Evolutionary conservation across 2,888 invertebrate genomes (phyloP), one percentile per base, ranked within the genome.

Genomic region (Pterostichus niger): DNA sequence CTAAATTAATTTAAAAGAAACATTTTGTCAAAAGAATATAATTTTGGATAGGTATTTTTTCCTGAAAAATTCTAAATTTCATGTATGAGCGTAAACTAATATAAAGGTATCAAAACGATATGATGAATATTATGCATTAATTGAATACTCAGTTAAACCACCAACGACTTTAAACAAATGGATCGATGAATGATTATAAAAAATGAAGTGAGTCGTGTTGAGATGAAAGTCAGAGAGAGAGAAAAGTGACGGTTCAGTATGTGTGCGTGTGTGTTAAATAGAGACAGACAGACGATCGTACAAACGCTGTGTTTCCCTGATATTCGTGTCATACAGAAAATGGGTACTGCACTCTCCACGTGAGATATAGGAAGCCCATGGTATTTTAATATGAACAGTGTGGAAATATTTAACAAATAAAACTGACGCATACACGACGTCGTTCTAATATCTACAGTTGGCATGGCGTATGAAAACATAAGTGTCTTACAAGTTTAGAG

Each of bases 361-460:
- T 82, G 82, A 68, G 82, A 82, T 68, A 82, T 82, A 73, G 82
- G 82, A 82, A 82, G 82, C 82, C 82, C 82, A 82, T 82, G 80
- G 82, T 75, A 61, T 79, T 79, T 75, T 79, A 64, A 64, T 79
- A 68, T 64, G 68, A 61, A 79, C 61, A 79, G 61, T 79, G 79
- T 79, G 71, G 80, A 80, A 52, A 80, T 80, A 59, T 78, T 78
- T 61, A 80, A 68, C 52, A 80, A 80, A 59, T 59, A 15, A 80
- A 54, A 54, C 54, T 75, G 82, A 82, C 82, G 82, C 56, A 75
- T 71, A 56, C 52, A 73, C 52, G 52, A 59, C 81, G 81, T 81
- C 73, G 24, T 64, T 59, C 40, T 73, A 24, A 75, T 82, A 82
- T 82, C 59, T 82, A 82, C 75, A 82, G 17, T 73, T 82, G 82